Conservation (phyloP, 2,113 vertebrate genomes). For the Nipponia nippon region DNA sequence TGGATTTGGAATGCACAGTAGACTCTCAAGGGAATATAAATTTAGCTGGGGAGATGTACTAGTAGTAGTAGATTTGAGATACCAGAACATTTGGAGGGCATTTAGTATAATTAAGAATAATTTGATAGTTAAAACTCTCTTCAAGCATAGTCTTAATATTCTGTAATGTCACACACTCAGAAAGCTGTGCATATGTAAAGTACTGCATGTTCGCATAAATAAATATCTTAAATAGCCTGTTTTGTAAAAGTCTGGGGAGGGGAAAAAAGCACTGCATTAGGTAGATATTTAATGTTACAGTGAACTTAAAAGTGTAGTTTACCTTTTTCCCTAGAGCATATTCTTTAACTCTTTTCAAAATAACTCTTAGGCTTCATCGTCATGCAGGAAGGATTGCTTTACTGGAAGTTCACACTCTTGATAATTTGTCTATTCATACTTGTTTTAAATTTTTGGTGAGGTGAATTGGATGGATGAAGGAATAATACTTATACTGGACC, state of each 20-base stretch:
- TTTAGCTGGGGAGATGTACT: not conserved
- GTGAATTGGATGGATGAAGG: not conserved
- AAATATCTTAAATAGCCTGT: slow-evolving; percentile 3
- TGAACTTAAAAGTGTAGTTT: not conserved
- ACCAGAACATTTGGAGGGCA: not conserved
- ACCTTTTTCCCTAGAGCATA: not conserved
- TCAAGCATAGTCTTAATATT: not conserved
- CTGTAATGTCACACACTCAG: not conserved
- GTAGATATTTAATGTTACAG: not conserved
- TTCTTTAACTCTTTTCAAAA: not conserved
- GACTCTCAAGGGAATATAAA: not conserved
- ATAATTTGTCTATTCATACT: not conserved
- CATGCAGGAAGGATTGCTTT: not conserved
- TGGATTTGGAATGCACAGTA: not conserved
- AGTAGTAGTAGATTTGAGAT: not conserved
- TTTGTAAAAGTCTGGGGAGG: not conserved
- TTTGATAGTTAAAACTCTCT: not conserved
- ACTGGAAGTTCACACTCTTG: not conserved
- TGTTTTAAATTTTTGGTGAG: not conserved
- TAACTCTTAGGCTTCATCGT: not conserved
- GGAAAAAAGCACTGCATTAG: not conserved
- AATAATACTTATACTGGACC: not conserved
- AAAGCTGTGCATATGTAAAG: slow-evolving; percentile 1
- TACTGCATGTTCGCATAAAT: slow-evolving; percentile 34
- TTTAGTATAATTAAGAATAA: not conserved